A percentile compares a stretch with the other conserved stretches of the same genome.
phyloP scores from a whole-genome alignment of 2,888 invertebrate species.

The Melanotus villosus region DNA sequence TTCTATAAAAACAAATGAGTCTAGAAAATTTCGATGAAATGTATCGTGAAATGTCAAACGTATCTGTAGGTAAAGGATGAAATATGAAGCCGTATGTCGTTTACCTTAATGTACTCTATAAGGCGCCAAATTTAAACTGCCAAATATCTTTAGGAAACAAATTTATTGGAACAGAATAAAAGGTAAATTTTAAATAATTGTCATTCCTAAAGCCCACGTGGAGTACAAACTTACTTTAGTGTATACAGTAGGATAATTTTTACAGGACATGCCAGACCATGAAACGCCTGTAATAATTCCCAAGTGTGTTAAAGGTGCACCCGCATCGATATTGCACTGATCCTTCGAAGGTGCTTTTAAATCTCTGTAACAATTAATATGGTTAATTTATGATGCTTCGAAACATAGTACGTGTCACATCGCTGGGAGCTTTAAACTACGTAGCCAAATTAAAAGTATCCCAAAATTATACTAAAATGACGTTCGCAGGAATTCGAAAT shows the following conservation, averaged over 20 bases:
- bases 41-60: too few relatives aligned
- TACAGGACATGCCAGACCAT: conserved; percentile 27
- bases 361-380: neutral
- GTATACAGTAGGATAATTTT: conserved; percentile 23
- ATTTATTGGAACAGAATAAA: too few relatives aligned
- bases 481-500: neutral
- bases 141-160: too few relatives aligned
- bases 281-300: conserved; percentile 17
- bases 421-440: neutral
- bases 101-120: too few relatives aligned
- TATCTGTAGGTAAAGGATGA: neutral
- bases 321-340: conserved; percentile 15
- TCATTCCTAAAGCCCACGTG: neutral
- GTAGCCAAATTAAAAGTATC: neutral
- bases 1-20: neutral
- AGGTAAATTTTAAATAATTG: too few relatives aligned
- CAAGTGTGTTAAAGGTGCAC: conserved; percentile 15
- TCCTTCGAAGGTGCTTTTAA: conserved; percentile 6
- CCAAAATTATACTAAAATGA: neutral
- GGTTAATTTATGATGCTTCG: conserved; percentile 16
- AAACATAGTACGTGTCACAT: neutral
- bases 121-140: conserved; percentile 9
- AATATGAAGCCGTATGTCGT: neutral
- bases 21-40: too few relatives aligned
- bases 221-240: conserved; percentile 13